Conservation (phyloP, 2,797 vertebrate species). For the Platyrinchus mystaceus region DNA sequence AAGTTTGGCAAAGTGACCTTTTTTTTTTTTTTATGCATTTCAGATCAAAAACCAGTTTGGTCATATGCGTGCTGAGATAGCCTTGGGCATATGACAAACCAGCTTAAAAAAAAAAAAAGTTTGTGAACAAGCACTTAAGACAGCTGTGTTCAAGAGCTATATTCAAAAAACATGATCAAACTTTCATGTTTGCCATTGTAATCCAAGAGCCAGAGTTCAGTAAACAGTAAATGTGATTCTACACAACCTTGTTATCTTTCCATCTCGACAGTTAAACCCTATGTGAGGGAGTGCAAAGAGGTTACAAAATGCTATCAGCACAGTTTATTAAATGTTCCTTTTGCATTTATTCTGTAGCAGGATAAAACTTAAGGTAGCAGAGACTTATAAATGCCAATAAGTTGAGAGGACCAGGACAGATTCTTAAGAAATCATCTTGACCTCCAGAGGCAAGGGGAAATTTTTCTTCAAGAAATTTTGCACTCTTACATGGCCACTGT, state of each 20-base stretch:
- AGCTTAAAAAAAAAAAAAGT: not conserved
- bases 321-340: not conserved
- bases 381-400: not conserved
- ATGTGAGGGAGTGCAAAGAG: not conserved
- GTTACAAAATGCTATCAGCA: conserved; percentile 3
- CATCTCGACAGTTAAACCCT: conserved; percentile 4
- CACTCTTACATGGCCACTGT: accelerated
- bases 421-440: not conserved
- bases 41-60: not conserved
- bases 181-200: not conserved
- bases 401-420: not conserved
- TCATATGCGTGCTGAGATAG: not conserved
- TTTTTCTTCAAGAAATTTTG: not conserved
- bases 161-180: not conserved
- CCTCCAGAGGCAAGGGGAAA: not conserved
- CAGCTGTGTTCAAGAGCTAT: not conserved
- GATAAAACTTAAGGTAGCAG: not conserved
- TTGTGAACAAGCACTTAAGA: not conserved
- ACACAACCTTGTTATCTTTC: conserved; percentile 9
- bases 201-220: conserved; percentile 8
- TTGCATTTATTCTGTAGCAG: not conserved
- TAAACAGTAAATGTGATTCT: not conserved
- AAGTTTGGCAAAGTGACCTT: not conserved
- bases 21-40: not conserved
- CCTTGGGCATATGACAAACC: not conserved